Evolutionary conservation across 2,888 invertebrate species (phyloP).

Genomic region (Stictocephala bisonia): DNA sequence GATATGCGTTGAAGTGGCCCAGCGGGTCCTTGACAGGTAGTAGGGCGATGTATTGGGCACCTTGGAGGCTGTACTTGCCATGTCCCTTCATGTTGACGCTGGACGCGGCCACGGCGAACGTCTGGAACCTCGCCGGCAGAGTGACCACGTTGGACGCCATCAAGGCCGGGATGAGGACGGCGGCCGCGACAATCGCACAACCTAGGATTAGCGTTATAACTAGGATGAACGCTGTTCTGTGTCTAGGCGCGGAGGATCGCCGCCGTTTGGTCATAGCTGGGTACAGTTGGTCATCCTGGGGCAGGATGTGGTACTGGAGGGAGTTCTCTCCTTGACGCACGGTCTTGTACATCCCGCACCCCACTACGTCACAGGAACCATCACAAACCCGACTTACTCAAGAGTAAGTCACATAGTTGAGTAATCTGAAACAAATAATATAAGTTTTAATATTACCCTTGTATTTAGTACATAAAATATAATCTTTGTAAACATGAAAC

Average conservation of each 20-base stretch:
- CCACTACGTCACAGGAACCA: no score
- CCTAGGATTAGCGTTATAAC: slow-evolving; percentile 59
- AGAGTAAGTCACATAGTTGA: no score
- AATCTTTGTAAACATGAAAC: no score
- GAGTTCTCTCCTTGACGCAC: slow-evolving; percentile 80
- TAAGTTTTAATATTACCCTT: neutral
- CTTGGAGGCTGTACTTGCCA: slow-evolving; percentile 52
- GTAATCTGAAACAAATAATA: no score
- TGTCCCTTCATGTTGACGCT: slow-evolving; percentile 54
- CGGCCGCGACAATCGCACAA: slow-evolving; percentile 60
- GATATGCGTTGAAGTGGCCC: slow-evolving; percentile 47
- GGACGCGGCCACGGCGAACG: slow-evolving; percentile 56
- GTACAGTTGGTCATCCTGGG: slow-evolving; percentile 72
- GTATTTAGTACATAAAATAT: no score
- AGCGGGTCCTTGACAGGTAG: slow-evolving; percentile 56
- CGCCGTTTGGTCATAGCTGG: slow-evolving; percentile 48
- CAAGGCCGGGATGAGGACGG: slow-evolving; percentile 61
- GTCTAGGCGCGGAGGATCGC: slow-evolving; percentile 52
- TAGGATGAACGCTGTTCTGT: slow-evolving; percentile 60
- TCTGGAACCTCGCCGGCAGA: slow-evolving; percentile 59
- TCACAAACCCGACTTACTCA: no score
- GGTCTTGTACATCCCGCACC: slow-evolving; percentile 79
- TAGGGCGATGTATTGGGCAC: slow-evolving; percentile 57
- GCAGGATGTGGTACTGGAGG: slow-evolving; percentile 79
- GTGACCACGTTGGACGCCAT: slow-evolving; percentile 62